Evolutionary conservation across 30 jellyfish, hydroid and myxozoan genomes (phyloP), one percentile per base, ranked within the genome.

Genomic region (Pelagia noctiluca): DNA sequence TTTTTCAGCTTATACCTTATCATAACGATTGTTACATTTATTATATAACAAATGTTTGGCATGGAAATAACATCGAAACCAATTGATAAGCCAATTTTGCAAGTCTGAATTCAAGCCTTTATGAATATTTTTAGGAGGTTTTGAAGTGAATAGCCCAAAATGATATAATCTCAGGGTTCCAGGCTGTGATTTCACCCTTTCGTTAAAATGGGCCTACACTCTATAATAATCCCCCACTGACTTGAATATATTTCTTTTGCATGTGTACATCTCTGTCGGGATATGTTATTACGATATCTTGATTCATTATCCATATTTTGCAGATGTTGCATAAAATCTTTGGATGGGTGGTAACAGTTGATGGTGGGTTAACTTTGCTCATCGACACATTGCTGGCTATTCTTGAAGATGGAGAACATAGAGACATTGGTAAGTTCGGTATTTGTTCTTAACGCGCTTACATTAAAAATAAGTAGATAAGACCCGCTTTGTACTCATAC

Each of bases 241-340:
- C 8, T n/a, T n/a, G 57, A 16, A 42, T 42, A 16, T 42, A 5
- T 5, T 42, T 42, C 57, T 42, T 16, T 5, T 42, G 16, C 57
- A 16, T 8, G 16, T 5, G 16, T 16, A 5, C 57, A 42, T 42
- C 8, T 42, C 8, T 42, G 16, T 5, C 57, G 16, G 8, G 8
- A 42, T 16, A 5, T 42, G 8, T 42, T 42, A 42, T 5, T 16
- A 42, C 16, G 57, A 8, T 8, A 42, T 42, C 57, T 5, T 5
- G 12, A 42, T 42, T 16, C 8, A 42, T 16, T 42, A 5, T 22
- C 22, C 7, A 11, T 64, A 4, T 68, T n/a, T 78, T 60, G 21
- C 62, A 78, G 89, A 78, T 73, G 12, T 50, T 82, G 33, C 35
- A 12, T 47, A 37, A 30, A 10, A 70, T 82, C 10, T 71, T 70